Evolutionary conservation across 2,797 vertebrate species (phyloP).

Genomic region (Lepus oiostolus): DNA sequence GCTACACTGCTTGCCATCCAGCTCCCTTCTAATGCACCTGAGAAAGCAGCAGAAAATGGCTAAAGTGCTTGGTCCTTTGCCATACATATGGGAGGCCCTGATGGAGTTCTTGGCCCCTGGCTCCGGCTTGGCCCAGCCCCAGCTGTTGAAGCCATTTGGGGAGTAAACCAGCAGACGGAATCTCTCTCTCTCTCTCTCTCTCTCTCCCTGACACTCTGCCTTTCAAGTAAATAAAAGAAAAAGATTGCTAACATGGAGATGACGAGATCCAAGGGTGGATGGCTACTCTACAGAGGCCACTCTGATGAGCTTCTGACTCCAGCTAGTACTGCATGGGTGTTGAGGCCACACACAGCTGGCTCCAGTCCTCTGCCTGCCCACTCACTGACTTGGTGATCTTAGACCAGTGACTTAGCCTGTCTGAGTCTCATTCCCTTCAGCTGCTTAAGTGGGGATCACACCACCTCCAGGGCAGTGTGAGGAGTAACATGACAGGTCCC

Average conservation of each 20-base stretch:
- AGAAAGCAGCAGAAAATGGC: no score
- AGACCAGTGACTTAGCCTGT: background rate
- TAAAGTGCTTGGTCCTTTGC: no score
- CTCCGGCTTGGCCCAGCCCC: no score
- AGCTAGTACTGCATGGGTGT: rapidly evolving
- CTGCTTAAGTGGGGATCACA: background rate
- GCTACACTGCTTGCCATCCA: no score
- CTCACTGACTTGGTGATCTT: background rate
- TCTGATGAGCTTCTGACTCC: background rate
- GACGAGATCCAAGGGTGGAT: background rate
- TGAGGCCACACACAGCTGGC: background rate
- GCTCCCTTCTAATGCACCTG: no score
- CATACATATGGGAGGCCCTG: no score
- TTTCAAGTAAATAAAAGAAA: no score
- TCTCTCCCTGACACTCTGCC: no score
- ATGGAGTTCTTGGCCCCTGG: no score
- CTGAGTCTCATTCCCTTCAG: background rate
- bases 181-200: no score
- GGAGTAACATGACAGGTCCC: background rate
- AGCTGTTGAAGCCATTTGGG: no score
- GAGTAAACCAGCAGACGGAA: no score
- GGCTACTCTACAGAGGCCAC: background rate
- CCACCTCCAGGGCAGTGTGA: background rate
- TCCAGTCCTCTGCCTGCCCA: background rate
- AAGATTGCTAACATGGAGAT: background rate